Evolutionary conservation across 2,888 invertebrate genomes (phyloP).

Genomic region (Timema cristinae): DNA sequence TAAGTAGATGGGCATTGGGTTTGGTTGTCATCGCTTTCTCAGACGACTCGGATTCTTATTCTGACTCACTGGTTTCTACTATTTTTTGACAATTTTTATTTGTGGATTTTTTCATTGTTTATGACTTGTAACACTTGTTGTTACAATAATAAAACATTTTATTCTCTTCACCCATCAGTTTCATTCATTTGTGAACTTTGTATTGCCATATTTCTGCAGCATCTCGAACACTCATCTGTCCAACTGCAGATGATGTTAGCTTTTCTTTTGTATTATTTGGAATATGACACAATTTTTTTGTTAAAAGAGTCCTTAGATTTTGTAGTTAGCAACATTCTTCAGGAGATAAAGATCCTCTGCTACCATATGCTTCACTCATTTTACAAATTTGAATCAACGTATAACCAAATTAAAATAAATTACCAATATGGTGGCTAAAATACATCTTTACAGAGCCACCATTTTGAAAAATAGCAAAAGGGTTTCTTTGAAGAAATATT

Average conservation of each 20-base stretch:
- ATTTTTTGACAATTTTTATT: background rate
- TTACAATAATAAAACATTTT: slow-evolving; percentile 1
- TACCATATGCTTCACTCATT: background rate
- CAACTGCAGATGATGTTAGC: background rate
- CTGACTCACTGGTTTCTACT: background rate
- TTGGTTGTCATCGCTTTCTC: background rate
- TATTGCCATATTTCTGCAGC: slow-evolving; percentile 8
- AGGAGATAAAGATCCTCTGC: background rate
- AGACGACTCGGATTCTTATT: background rate
- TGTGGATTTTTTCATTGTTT: background rate
- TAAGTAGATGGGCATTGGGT: background rate
- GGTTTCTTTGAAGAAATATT: background rate
- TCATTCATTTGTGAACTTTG: background rate
- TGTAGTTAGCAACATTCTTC: background rate
- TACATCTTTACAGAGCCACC: background rate
- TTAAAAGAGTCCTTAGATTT: background rate
- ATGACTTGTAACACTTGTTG: background rate
- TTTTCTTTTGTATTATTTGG: no score
- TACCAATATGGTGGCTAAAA: background rate
- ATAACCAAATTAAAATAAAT: background rate
- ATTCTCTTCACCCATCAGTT: background rate
- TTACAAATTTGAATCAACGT: background rate
- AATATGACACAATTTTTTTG: no score
- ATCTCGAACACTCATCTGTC: background rate
- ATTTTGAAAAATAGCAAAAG: background rate